Base-by-base conservation (phyloP, 2,888 invertebrate species). In the Alentia gelatinosa region DNA sequence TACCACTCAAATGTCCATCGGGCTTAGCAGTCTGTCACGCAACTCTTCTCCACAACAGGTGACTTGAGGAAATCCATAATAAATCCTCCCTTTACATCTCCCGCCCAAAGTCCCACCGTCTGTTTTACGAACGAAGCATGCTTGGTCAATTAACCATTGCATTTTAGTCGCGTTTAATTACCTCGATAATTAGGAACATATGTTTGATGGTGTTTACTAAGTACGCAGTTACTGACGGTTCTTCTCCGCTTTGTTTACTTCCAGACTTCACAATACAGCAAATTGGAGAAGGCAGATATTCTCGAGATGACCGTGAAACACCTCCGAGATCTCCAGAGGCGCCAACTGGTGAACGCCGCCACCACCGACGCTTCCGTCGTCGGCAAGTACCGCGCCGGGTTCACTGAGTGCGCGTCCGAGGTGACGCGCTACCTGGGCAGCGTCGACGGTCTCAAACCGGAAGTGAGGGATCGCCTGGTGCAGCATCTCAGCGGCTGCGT, bases 231-330 rank as follows among this genome's bases (percentile, higher is more conserved):
- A 56, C 56, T 56, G 3, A 56, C n/a, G 56, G 19, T 47, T n/a
- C 56, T n/a, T 56, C n/a, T 56, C 56, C 19, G 23, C 56, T 56
- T 56, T 30, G 33, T 91, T 0, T 92, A 19, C 74, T 92, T 94
- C 86, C 94, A 96, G 95, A 94, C 95, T 37, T 94, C 95, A 23
- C 95, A 95, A 75, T 95, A 95, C 91, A 94, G 95, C 5, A 96
- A 96, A 92, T 93, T 96, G 90, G 96, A 96, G 93, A 96, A 96
- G 89, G 96, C 95, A 0, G 96, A 96, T 91, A 96, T 96, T 33
- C 91, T 96, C 89, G 95, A 96, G 90, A 94, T 96, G 95, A 95
- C 96, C 7, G 96, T 96, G n/a, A 94, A 94, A 88, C 94, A 95
- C 91, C 92, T 96, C 23, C 93, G 94, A 37, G 92, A 93, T 7